Conservation (phyloP, 2,797 vertebrate genomes). For the Scarus forsteni region DNA sequence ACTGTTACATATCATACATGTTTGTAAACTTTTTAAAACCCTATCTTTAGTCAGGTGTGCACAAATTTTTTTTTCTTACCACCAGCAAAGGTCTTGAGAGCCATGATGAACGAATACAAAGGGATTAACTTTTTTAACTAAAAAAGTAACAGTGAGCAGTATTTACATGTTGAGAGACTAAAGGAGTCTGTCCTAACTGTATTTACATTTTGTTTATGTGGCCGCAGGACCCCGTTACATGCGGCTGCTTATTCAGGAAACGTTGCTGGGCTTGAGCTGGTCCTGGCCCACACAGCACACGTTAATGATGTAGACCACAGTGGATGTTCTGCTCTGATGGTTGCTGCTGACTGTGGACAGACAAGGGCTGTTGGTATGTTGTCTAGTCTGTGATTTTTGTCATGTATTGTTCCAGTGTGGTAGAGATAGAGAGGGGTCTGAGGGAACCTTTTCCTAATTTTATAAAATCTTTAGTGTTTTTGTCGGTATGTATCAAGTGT, state of each 20-base stretch:
- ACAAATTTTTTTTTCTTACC: too few species aligned
- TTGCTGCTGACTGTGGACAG: conserved; percentile 93
- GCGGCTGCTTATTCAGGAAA: conserved; percentile 95
- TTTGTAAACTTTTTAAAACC: too few species aligned
- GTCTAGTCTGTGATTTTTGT: conserved; percentile 21
- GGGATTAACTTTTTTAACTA: too few species aligned
- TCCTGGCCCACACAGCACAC: conserved; percentile 90
- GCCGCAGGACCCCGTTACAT: conserved; percentile 92
- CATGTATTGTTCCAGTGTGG: too few species aligned
- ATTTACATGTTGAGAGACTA: conserved; percentile 24
- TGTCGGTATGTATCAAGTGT: too few species aligned
- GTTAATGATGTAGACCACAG: conserved; percentile 89
- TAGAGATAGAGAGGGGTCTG: too few species aligned
- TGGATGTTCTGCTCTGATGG: conserved; percentile 93
- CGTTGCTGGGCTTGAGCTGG: conserved; percentile 90
- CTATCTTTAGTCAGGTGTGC: too few species aligned
- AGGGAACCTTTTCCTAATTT: too few species aligned
- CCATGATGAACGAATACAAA: not conserved
- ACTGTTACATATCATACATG: too few species aligned
- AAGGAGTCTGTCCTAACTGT: conserved; percentile 11
- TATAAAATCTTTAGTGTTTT: too few species aligned
- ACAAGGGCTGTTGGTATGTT: conserved; percentile 90
- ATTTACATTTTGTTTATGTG: conserved; percentile 15
- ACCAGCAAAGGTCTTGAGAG: not conserved
- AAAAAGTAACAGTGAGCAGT: not conserved